Percentiles rank a stretch among this genome's conserved stretches.
Evolutionary conservation across 2,797 vertebrate genomes (phyloP).

Genomic region (Liparis tanakae): DNA sequence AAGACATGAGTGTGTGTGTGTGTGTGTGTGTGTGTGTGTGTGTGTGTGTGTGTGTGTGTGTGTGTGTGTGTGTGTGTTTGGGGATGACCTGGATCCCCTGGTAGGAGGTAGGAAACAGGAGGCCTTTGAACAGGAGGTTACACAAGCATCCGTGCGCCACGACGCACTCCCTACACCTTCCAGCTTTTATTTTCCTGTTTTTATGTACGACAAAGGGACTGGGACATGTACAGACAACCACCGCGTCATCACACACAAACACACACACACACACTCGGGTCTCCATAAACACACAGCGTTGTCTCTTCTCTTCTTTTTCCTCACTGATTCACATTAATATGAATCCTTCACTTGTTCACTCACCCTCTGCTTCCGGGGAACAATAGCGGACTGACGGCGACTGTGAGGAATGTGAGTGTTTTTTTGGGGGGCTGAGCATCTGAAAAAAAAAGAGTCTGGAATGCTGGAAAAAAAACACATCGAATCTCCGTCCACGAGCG

Average conservation of each 20-base stretch:
- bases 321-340: conserved; percentile 2
- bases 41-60: no score
- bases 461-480: conserved; percentile 38
- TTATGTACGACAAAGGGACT: conserved; percentile 73
- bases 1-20: conserved; percentile 27
- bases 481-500: not conserved
- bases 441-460: conserved; percentile 34
- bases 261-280: not conserved
- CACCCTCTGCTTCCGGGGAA: conserved; percentile 31
- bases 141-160: conserved; percentile 67
- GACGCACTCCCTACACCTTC: conserved; percentile 72
- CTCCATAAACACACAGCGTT: conserved; percentile 5
- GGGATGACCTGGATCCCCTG: conserved; percentile 39
- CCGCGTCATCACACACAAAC: conserved; percentile 3
- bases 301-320: conserved; percentile 6
- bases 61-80: conserved; percentile 30
- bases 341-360: not conserved
- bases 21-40: no score
- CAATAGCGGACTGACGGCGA: conserved; percentile 38
- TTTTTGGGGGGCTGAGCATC: conserved; percentile 22
- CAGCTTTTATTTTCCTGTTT: conserved; percentile 82
- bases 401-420: conserved; percentile 43
- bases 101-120: conserved; percentile 62
- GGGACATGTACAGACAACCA: conserved; percentile 53
- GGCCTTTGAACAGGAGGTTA: conserved; percentile 74